These are phyloP conservation scores for Pipistrellus nathusii DNA, from an alignment of 2,797 vertebrate species.

Conservation along the genomic window DNA sequence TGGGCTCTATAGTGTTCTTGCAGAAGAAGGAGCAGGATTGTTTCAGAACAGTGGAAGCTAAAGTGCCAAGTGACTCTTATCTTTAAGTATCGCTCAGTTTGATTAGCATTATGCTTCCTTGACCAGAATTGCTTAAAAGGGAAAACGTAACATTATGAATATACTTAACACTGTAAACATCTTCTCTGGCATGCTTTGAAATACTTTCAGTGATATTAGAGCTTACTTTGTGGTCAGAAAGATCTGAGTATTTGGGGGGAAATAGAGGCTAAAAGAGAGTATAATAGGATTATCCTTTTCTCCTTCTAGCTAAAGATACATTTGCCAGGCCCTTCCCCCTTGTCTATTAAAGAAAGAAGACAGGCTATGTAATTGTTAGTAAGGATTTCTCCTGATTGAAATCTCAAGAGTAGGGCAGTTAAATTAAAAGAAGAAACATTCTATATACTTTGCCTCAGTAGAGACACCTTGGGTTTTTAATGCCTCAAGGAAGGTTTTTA, in stretches of 20 bases:
- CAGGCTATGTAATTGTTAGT: not conserved
- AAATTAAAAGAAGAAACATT: conserved; percentile 42
- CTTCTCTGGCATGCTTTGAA: conserved; percentile 44
- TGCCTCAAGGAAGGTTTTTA: conserved; percentile 8
- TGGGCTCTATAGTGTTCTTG: conserved; percentile 15
- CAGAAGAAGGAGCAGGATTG: conserved; percentile 48
- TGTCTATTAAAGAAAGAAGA: conserved; percentile 57
- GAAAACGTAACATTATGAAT: conserved; percentile 54
- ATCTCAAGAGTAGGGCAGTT: conserved; percentile 56
- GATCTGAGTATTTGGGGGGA: conserved; percentile 1
- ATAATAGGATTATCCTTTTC: not conserved
- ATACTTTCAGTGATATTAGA: conserved; percentile 62
- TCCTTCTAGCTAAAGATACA: not conserved
- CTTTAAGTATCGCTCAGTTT: conserved; percentile 53
- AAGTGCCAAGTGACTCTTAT: conserved; percentile 42
- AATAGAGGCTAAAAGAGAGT: conserved; percentile 38
- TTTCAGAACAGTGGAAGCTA: conserved; percentile 48
- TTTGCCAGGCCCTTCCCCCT: conserved; percentile 61
- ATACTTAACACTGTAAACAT: not conserved
- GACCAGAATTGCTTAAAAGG: conserved; percentile 58
- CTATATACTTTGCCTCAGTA: conserved; percentile 1
- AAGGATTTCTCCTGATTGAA: conserved; percentile 65
- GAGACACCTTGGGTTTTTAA: not conserved
- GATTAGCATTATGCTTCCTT: conserved; percentile 43
- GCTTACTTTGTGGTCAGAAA: conserved; percentile 68